Base-by-base conservation (phyloP, 2,113 vertebrate species). In the Chiloscyllium plagiosum region DNA sequence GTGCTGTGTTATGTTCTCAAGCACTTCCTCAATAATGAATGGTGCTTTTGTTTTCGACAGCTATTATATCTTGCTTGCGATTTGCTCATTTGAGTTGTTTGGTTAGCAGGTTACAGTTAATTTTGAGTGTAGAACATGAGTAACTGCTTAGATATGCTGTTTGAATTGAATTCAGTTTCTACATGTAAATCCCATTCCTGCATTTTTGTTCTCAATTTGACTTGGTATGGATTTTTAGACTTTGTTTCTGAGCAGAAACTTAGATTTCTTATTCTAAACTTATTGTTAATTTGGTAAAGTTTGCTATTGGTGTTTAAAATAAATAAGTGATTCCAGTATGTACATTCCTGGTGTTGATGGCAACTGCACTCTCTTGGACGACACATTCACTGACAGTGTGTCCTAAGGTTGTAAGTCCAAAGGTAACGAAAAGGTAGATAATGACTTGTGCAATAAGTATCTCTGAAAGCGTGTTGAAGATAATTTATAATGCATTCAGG, bases 191-290 rank as follows among this genome's bases (percentile, higher is more conserved):
- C 15, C 26, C 86, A 33, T 15, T 13, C 26, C 52, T 26, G 24
- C 85, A 52, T 52, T 50, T 90, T 90, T 15, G 29, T 90, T 90
- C 50, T 90, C 52, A 90, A 13, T 90, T 90, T 90, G 52, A 90
- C 12, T 29, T 33, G 52, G 52, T 3, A 33, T 61, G 56, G 26
- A 17, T 65, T 65, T 92, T 92, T 66, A 37, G 17, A 33, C 65
- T 20, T 61, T 65, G 29, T 37, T 15, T 92, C 26, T 17, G 17
- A 89, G 86, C 52, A 0, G 52, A 56, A 61, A 61, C 56, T 92
- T 65, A 37, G 86, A 89, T 61, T 66, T 92, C 29, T 92, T 66
- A 66, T n/a, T 33, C 13, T 92, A 65, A 65, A 83, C n/a, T n/a
- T 92, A 33, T 4, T 47, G 56, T 66, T 37, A 13, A 83, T 37